A percentile compares a stretch with the other conserved stretches of the same genome.
phyloP scores from a whole-genome alignment of 2,113 vertebrate genomes.

The Psilopsiagon aurifrons region DNA sequence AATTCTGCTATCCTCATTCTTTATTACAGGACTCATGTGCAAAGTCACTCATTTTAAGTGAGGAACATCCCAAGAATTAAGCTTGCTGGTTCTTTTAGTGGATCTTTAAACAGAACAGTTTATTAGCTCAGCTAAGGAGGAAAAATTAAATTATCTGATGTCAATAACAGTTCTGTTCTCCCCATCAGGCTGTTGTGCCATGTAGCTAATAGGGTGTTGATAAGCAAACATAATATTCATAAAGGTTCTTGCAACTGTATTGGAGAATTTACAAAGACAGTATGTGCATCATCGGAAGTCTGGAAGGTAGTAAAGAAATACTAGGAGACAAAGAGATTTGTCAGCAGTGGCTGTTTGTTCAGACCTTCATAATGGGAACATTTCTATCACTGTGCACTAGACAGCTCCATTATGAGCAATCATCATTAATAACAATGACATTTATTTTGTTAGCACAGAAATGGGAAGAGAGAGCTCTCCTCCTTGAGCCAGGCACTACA shows the following conservation, averaged over 20 bases:
- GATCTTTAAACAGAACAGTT: not conserved
- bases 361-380: not conserved
- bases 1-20: not conserved
- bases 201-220: conserved; percentile 79
- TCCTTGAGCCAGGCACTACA: not conserved
- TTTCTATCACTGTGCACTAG: not conserved
- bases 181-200: conserved; percentile 73
- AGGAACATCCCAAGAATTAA: not conserved
- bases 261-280: conserved; percentile 78
- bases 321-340: not conserved
- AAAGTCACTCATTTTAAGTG: not conserved
- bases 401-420: not conserved
- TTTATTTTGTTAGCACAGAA: not conserved
- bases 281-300: conserved; percentile 72
- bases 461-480: not conserved
- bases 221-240: conserved; percentile 80
- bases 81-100: not conserved
- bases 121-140: not conserved
- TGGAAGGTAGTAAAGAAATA: conserved; percentile 43
- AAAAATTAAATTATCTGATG: conserved; percentile 57
- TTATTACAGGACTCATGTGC: not conserved
- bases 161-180: conserved; percentile 78
- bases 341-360: conserved; percentile 3
- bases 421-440: not conserved
- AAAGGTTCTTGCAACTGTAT: conserved; percentile 76